These are phyloP conservation scores for Holacanthus passer DNA, from an alignment of 2,113 vertebrate genomes.

Conservation along the genomic window DNA sequence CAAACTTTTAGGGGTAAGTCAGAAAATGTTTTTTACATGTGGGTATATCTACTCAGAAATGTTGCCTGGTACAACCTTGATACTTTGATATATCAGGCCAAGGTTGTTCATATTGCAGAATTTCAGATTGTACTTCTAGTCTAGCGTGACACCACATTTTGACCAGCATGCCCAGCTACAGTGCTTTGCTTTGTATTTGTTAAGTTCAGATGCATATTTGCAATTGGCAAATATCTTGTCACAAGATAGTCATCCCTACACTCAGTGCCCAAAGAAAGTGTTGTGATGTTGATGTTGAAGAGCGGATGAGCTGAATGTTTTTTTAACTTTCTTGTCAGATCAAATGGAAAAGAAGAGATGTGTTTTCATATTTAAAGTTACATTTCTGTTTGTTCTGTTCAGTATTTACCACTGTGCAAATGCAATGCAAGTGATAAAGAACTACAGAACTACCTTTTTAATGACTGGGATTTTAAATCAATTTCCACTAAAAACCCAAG, in stretches of 20 bases:
- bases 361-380: slow-evolving; percentile 3
- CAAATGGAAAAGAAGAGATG: background rate
- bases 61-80: background rate
- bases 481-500: slow-evolving; percentile 39
- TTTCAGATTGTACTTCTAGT: background rate
- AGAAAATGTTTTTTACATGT: too few species aligned
- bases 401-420: background rate
- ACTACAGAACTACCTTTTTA: background rate
- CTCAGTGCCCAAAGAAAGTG: background rate
- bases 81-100: background rate
- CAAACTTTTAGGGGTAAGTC: background rate
- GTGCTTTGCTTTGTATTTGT: slow-evolving; percentile 60
- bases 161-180: background rate
- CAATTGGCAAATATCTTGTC: slow-evolving; percentile 46
- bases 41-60: background rate
- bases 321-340: background rate
- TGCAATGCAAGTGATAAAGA: background rate
- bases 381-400: background rate
- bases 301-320: background rate
- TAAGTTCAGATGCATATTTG: slow-evolving; percentile 55
- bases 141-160: background rate
- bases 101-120: background rate
- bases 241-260: background rate
- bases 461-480: slow-evolving; percentile 17
- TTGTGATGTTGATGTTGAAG: slow-evolving; percentile 1